Evolutionary conservation across 2,113 vertebrate genomes (phyloP).

Genomic region (Cynoglossus semilaevis): DNA sequence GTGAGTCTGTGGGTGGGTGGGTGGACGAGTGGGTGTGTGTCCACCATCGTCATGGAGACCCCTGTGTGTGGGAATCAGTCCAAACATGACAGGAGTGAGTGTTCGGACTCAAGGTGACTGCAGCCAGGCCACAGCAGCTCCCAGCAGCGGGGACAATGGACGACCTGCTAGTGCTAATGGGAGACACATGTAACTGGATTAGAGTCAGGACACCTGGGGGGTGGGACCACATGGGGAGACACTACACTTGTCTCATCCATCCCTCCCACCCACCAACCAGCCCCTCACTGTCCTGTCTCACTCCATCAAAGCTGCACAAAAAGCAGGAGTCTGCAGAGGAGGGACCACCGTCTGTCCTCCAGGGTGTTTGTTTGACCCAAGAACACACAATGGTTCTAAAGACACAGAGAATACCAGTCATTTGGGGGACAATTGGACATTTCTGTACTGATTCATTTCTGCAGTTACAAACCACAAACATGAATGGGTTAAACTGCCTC

Average conservation of each 20-base stretch:
- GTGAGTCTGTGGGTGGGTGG: slow-evolving; percentile 7
- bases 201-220: slow-evolving; percentile 69
- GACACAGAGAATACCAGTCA: no score
- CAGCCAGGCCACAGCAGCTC: slow-evolving; percentile 38
- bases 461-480: no score
- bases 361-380: no score
- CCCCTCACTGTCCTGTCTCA: slow-evolving; percentile 34
- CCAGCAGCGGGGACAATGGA: slow-evolving; percentile 64
- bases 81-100: slow-evolving; percentile 66
- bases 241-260: slow-evolving; percentile 6
- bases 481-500: no score
- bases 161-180: slow-evolving; percentile 72
- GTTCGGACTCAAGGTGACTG: slow-evolving; percentile 74
- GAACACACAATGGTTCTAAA: no score
- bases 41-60: slow-evolving; percentile 63
- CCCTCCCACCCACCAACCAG: slow-evolving; percentile 17
- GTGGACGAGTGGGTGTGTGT: slow-evolving; percentile 6
- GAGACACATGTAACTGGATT: slow-evolving; percentile 76
- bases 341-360: slow-evolving; percentile 4
- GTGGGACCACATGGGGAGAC: slow-evolving; percentile 71
- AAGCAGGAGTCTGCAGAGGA: slow-evolving; percentile 9
- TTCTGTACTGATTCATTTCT: no score
- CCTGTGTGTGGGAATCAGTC: slow-evolving; percentile 72
- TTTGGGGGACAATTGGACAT: no score
- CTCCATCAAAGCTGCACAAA: slow-evolving; percentile 60